Base-by-base conservation (phyloP, 2,797 vertebrate genomes). In the Cirrhinus mrigala region DNA sequence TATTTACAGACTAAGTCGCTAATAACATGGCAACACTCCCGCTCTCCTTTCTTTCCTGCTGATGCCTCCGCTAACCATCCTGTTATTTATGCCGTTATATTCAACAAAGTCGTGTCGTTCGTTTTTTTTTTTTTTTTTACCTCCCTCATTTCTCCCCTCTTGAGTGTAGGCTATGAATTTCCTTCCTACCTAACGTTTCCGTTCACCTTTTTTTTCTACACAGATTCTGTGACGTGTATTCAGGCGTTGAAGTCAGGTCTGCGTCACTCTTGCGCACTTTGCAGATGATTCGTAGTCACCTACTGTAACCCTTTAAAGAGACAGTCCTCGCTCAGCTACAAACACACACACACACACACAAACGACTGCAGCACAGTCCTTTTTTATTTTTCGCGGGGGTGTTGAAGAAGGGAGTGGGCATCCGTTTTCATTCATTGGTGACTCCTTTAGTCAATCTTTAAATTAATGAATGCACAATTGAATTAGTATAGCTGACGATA, bases 191-290 rank as follows among this genome's bases (percentile, higher is more conserved):
- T 87, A 88, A 87, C 85, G 87, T 90, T 93, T 92, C 90, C 89
- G 92, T 92, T 91, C 90, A 89, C 82, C 86, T 71, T 78, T 85
- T 89, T 64, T 85, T 85, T 50, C 79, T 56, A 78, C 85, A 88
- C 89, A 82, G 87, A 81, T 88, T 89, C 90, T 88, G 92, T 96
- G 95, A 95, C 94, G 95, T 89, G 76, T 92, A 86, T 58, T 88
- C 91, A 86, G 80, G 85, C 87, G 81, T 84, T 95, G 93, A 95
- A 92, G 94, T 95, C 94, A 93, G 89, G 85, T 89, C 89, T 94
- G 95, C 95, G 95, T 96, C 95, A 96, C 88, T 94, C 93, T 93
- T 95, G 95, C 95, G 95, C 95, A 96, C 94, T 92, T 94, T 94
- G 95, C 94, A 91, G 95, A 95, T 93, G 92, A 94, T 93, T 90